Evolutionary conservation across 2,888 invertebrate species (phyloP), one percentile per base, ranked within the genome.

Genomic region (Emmelina monodactyla): DNA sequence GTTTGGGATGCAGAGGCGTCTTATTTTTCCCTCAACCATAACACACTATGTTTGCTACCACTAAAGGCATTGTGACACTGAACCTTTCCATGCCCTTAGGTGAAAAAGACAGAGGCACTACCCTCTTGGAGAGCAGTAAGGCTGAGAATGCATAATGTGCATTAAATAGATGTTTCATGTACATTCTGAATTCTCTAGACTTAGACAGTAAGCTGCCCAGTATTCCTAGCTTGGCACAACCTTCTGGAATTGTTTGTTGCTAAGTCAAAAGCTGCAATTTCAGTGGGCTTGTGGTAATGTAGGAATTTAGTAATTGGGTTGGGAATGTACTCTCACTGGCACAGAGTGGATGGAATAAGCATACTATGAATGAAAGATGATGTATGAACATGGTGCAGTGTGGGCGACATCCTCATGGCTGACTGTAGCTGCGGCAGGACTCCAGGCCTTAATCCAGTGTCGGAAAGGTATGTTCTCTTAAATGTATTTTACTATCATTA

Each of bases 111-210:
- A n/a, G n/a, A n/a, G n/a, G n/a, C n/a, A 4, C n/a, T 37, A 44
- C 65, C 51, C 67, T 64, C 55, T 71, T 58, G 47, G 65, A 68
- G 71, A 53, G 59, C 62, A 67, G 53, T 25, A 52, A 51, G 53
- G 50, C 58, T 62, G 78, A 72, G 79, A 72, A 69, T 52, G 49
- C 61, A 53, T 62, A 75, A 69, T 75, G 73, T 46, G 57, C 61
- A 59, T 53, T 63, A 69, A 55, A 55, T 37, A 1, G 16, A 10
- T 9, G 46, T 56, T 61, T 76, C 60, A 60, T 66, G 58, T 53
- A 50, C 71, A 69, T 76, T 69, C 50, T 44, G 61, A 53, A 57
- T 75, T 75, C 78, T 78, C 75, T 68, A 66, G 69, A 72, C 72
- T 68, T 70, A 67, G 58, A 58, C 56, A 58, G 54, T 64, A 61